Evolutionary conservation across 1,140 invertebrate species (phyloP), one percentile per base, ranked within the genome.

Genomic region (Drosophila jambulina): DNA sequence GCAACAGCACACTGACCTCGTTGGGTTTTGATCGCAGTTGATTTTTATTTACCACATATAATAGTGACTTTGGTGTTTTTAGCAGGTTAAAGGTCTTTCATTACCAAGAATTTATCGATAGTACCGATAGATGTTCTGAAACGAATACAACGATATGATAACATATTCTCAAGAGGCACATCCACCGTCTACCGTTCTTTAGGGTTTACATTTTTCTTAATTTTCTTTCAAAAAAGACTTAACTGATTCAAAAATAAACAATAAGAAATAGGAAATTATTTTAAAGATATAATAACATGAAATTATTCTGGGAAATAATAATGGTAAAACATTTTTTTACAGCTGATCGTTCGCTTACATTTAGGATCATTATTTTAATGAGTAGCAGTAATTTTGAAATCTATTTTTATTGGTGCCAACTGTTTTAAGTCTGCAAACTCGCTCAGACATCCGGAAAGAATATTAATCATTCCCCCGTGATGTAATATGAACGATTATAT

Each of bases 11-110:
- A 56, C 53, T 25, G 15, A 56, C 53, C 53, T 56, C 34, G 42
- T 36, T 23, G 10, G 23, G 9, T 38, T 56, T 56, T 17, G 15
- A 56, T 25, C 34, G 53, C 53, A 38, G 34, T 56, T 36, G 15
- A 38, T n/a, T 38, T 79, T 65, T 81, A 57, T 67, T 80, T 70
- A 63, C 53, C 42, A 62, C 46, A 56, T 29, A 54, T 54, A 68
- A 53, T 56, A 36, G 49, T 69, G 38, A 34, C 38, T 27, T 56
- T 56, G 53, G 36, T 67, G 61, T 36, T 49, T 69, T 70, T 71
- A 56, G 64, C 42, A 56, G 68, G 34, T 72, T 72, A 70, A 59
- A 71, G 46, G 68, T 72, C 40, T 75, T 43, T 60, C 46, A 71
- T 40, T 40, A 71, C 45, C 43, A 45, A 43, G 29, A 48, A 57